Evolutionary conservation across 2,888 invertebrate genomes (phyloP).

Genomic region (Zootermopsis nevadensis): DNA sequence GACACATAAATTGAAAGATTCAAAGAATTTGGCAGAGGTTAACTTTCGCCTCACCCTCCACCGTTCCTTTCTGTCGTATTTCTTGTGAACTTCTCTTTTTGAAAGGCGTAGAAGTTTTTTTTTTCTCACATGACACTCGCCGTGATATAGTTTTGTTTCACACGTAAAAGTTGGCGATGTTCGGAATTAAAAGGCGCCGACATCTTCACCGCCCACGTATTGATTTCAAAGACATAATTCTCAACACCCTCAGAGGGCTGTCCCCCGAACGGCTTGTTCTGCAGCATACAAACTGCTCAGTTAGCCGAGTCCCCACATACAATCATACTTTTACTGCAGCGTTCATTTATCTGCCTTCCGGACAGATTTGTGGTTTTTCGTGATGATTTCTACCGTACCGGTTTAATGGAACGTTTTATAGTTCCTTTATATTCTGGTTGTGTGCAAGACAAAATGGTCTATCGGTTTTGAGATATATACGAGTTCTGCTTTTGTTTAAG

Average conservation of each 20-base stretch:
- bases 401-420: background rate
- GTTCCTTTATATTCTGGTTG: background rate
- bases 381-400: background rate
- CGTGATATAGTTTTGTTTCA: background rate
- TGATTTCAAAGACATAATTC: background rate
- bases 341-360: background rate
- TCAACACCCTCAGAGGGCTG: background rate
- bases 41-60: background rate
- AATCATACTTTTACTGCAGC: background rate
- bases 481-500: background rate
- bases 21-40: background rate
- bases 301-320: background rate
- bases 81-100: background rate
- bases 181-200: no score
- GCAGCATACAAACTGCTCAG: background rate
- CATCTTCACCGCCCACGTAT: background rate
- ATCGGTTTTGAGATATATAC: background rate
- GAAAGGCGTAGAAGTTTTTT: background rate
- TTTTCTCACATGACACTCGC: background rate
- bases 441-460: background rate
- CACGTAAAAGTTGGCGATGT: background rate
- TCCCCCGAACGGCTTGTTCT: background rate
- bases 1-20: slow-evolving; percentile 18
- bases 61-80: background rate
- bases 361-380: background rate